phyloP scores from a whole-genome alignment of 2,888 invertebrate genomes.

The Pyrocoelia pectoralis region DNA sequence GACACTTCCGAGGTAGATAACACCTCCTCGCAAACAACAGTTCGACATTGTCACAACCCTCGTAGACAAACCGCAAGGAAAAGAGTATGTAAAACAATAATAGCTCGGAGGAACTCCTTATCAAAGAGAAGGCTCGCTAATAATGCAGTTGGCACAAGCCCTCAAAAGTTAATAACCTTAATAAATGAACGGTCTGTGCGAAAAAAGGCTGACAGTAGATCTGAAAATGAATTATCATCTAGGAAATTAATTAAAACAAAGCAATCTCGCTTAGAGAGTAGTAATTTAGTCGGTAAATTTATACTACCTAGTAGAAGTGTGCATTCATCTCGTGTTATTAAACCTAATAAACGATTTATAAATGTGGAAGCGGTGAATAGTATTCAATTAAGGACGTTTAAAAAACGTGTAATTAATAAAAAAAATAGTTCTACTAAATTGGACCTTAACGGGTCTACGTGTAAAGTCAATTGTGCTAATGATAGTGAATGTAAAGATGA shows the following conservation, averaged over 20 bases:
- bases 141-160: slow-evolving; percentile 4
- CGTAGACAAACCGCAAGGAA: slow-evolving; percentile 21
- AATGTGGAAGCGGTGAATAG: slow-evolving; percentile 64
- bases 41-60: background rate
- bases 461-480: slow-evolving; percentile 20
- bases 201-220: slow-evolving; percentile 39
- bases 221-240: slow-evolving; percentile 38
- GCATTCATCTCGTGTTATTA: slow-evolving; percentile 86
- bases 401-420: slow-evolving; percentile 53
- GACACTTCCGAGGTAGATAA: background rate
- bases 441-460: background rate
- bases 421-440: slow-evolving; percentile 32
- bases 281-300: slow-evolving; percentile 68
- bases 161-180: slow-evolving; percentile 18
- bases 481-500: slow-evolving; percentile 38
- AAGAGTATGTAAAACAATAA: slow-evolving; percentile 23
- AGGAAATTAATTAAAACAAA: slow-evolving; percentile 37
- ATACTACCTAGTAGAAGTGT: slow-evolving; percentile 82
- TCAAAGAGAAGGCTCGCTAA: slow-evolving; percentile 11
- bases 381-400: slow-evolving; percentile 53
- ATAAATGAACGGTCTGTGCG: slow-evolving; percentile 17
- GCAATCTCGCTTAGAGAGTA: slow-evolving; percentile 39
- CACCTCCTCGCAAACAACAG: background rate
- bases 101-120: slow-evolving; percentile 18
- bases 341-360: slow-evolving; percentile 86